phyloP scores from a whole-genome alignment of 1,140 invertebrate species.

The Bicyclus anynana region DNA sequence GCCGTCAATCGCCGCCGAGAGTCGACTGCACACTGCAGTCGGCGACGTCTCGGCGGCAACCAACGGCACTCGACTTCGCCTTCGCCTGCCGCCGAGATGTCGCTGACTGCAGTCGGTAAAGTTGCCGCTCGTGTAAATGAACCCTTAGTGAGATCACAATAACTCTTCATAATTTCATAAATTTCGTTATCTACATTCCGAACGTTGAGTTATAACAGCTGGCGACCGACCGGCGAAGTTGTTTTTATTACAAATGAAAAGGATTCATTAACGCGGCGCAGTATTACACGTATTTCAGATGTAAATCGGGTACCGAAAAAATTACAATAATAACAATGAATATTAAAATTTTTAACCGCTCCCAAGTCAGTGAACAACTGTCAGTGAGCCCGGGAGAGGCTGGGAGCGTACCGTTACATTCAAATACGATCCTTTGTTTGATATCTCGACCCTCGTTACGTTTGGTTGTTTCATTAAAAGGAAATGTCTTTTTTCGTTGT shows the following conservation, averaged over 20 bases:
- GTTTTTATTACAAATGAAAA: neutral
- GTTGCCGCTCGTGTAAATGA: no score
- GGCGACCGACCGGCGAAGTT: neutral
- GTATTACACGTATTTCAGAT: neutral
- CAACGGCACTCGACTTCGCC: no score
- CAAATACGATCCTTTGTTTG: constrained; percentile 1
- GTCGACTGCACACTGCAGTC: no score
- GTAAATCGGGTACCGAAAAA: neutral
- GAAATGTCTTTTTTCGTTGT: no score
- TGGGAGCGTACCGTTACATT: neutral
- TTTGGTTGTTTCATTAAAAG: neutral
- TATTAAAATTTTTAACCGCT: constrained; percentile 4
- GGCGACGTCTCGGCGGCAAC: no score
- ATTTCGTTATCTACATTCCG: neutral
- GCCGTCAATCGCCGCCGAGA: no score
- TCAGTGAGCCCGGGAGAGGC: neutral
- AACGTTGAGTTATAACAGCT: neutral
- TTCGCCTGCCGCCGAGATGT: no score
- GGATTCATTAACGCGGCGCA: neutral
- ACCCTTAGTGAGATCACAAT: neutral
- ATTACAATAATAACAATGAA: neutral
- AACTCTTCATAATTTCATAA: neutral
- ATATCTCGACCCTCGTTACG: neutral
- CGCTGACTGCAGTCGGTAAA: no score
- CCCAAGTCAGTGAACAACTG: neutral